Percentiles rank a stretch among this genome's conserved stretches.
Conservation (phyloP, 2,797 vertebrate species). For the Eulemur rubriventer region DNA sequence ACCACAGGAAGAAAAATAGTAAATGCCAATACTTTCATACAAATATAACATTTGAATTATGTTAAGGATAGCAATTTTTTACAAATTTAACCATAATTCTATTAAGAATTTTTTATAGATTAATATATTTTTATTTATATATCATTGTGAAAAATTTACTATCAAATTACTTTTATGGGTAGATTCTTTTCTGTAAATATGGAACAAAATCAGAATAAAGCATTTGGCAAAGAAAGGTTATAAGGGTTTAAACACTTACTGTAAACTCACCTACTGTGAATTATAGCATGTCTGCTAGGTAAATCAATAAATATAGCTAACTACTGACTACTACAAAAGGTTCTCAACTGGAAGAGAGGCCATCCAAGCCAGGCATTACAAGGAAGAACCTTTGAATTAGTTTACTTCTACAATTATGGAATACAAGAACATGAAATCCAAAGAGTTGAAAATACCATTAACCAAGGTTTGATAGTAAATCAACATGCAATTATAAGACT, state of each 20-base stretch:
- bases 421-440: neutral
- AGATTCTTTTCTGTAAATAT: neutral
- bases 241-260: neutral
- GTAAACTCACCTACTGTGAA: neutral
- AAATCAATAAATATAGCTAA: neutral
- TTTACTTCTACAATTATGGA: neutral
- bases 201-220: neutral
- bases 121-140: neutral
- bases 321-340: neutral
- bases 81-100: neutral
- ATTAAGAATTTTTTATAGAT: neutral
- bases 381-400: neutral
- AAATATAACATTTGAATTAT: neutral
- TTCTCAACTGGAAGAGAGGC: neutral
- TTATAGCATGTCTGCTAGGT: neutral
- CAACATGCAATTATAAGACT: neutral
- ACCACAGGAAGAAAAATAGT: neutral
- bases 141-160: neutral
- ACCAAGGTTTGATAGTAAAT: neutral
- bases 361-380: neutral
- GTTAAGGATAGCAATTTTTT: neutral
- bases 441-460: neutral
- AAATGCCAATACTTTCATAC: neutral
- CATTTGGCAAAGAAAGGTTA: neutral
- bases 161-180: neutral